These are phyloP conservation scores for Acanthosoma haemorrhoidale DNA, from an alignment of 2,888 invertebrate species.

Conservation along the genomic window DNA sequence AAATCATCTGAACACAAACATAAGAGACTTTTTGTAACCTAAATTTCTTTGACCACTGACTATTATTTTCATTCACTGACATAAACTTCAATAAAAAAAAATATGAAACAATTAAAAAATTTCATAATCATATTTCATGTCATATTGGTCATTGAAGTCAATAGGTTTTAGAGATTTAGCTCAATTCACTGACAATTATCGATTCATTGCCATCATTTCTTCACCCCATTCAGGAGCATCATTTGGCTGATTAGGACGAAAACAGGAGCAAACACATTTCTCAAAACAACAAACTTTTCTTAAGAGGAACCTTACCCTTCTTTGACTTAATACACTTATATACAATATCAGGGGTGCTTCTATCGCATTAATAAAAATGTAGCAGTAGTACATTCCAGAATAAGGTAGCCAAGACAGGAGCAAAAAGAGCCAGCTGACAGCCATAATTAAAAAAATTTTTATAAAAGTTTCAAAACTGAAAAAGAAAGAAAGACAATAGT, in stretches of 20 bases:
- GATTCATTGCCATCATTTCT: conserved; percentile 80
- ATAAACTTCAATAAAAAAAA: background rate
- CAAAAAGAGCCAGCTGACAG: conserved; percentile 69
- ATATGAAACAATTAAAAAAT: background rate
- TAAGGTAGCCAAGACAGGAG: conserved; percentile 69
- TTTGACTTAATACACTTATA: conserved; percentile 69
- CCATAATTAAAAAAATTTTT: conserved; percentile 68
- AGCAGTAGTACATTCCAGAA: conserved; percentile 66
- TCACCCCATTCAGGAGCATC: conserved; percentile 68
- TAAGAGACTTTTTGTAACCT: background rate
- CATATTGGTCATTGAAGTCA: background rate
- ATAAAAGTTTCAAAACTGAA: conserved; percentile 74
- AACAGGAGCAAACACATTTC: conserved; percentile 50
- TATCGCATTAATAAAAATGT: conserved; percentile 69
- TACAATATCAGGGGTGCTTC: conserved; percentile 70
- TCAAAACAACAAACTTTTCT: conserved; percentile 75
- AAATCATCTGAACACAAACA: background rate
- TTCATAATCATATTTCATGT: background rate
- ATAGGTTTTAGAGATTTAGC: background rate
- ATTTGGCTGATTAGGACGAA: conserved; percentile 54
- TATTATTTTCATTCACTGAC: background rate
- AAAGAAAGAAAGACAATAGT: conserved; percentile 40
- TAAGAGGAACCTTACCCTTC: conserved; percentile 70
- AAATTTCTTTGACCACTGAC: background rate
- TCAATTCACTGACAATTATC: conserved; percentile 16